Base-by-base conservation (phyloP, 2,113 vertebrate genomes). In the Leptobrachium ailaonicum region DNA sequence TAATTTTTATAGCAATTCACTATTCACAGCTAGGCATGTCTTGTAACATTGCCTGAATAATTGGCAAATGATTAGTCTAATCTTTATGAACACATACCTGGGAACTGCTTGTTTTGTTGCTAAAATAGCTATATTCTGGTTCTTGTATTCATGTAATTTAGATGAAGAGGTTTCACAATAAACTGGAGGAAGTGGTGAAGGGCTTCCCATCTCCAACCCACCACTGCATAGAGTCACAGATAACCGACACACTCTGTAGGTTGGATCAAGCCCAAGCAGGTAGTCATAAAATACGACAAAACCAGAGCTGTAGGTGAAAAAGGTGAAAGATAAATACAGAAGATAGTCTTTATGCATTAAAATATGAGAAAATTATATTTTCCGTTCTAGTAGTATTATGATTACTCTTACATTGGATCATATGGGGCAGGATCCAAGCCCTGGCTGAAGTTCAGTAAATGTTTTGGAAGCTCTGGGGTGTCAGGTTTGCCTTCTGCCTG, bases 221-320 rank as follows among this genome's bases (percentile, higher is more conserved):
- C 85, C 82, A 71, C 69, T 83, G 77, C 73, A 86, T 13, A 88
- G 66, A n/a, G 79, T 84, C 50, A 86, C 82, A 41, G 82, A 78
- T 73, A 88, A 50, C 14, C 80, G 85, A 71, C 87, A 86, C 11
- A 83, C 77, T 66, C 82, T 78, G 40, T 82, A 86, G 2, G 71
- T 72, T n/a, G 86, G 77, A 54, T 84, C 79, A 76, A 89, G 85
- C 2, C 86, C 88, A 78, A 86, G 74, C 40, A 89, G 71, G 79
- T 85, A 88, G 63, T 89, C 88, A 76, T 89, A 89, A 82, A 88
- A 89, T 50, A 89, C 85, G 14, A 88, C 84, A 76, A 89, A 86
- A 6, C 88, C 88, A 58, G 84, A 67, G 69, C 88, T 89, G 83
- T 2, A 82, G 73, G n/a, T n/a, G 5, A 32, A 32, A 32, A 32